Conservation (phyloP, 1,140 invertebrate genomes). For the Apocrypta bakeri region DNA sequence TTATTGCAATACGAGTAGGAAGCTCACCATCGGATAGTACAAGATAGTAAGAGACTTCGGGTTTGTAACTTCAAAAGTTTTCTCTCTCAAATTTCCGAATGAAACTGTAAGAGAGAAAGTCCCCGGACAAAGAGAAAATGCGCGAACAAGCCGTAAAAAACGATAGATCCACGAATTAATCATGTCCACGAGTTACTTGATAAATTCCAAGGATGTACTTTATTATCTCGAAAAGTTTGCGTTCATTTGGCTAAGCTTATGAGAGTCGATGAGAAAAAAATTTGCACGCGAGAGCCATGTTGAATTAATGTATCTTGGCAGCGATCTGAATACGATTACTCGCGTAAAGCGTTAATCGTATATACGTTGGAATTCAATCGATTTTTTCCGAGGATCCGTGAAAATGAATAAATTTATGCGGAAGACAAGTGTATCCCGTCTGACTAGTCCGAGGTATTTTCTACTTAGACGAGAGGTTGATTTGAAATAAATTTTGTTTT, state of each 20-base stretch:
- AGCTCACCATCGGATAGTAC: background rate
- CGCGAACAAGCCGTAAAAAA: background rate
- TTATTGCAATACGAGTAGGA: background rate
- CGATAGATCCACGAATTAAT: slow-evolving; percentile 4
- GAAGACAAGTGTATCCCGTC: too few species aligned
- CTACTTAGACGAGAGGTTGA: too few species aligned
- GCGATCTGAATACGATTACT: background rate
- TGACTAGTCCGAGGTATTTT: too few species aligned
- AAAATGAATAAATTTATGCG: too few species aligned
- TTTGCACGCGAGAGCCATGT: background rate
- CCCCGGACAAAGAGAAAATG: background rate
- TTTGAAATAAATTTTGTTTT: too few species aligned
- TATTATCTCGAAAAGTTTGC: background rate
- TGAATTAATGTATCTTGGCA: background rate
- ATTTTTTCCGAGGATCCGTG: too few species aligned
- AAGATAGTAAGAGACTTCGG: background rate
- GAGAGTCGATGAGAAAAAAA: background rate
- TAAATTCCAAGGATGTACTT: background rate
- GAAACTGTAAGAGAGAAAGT: background rate
- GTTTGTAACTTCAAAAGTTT: background rate
- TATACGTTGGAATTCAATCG: too few species aligned
- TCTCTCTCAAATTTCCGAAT: background rate
- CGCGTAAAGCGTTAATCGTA: background rate
- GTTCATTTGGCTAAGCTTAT: background rate
- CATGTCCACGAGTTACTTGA: background rate